These are phyloP conservation scores for Pleuronectes platessa DNA, from an alignment of 2,113 vertebrate genomes.

Conservation along the genomic window DNA sequence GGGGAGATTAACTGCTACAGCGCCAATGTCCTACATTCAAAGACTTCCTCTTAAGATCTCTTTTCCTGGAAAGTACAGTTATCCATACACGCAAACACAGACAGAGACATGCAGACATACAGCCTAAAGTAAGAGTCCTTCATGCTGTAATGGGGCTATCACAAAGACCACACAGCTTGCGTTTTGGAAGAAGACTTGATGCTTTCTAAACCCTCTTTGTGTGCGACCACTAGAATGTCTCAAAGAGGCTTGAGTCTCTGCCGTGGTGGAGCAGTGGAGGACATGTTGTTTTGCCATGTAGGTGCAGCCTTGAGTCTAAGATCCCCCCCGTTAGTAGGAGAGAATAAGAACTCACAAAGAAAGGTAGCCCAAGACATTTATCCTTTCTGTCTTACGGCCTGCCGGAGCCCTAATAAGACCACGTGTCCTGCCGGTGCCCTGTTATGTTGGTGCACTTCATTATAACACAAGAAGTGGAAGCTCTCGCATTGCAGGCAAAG, in stretches of 20 bases:
- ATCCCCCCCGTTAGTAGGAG: conserved; percentile 48
- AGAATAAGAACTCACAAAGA: conserved; percentile 67
- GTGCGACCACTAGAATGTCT: conserved; percentile 70
- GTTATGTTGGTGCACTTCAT: conserved; percentile 85
- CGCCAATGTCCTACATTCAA: conserved; percentile 81
- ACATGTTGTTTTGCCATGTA: conserved; percentile 68
- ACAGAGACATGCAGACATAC: conserved; percentile 68
- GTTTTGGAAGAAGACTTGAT: conserved; percentile 80
- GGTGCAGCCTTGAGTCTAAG: conserved; percentile 66
- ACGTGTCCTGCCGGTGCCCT: conserved; percentile 82
- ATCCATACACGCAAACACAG: conserved; percentile 75
- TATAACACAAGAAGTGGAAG: conserved; percentile 85
- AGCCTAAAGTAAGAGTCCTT: conserved; percentile 78
- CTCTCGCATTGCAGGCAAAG: conserved; percentile 71
- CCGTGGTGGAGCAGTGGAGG: conserved; percentile 45
- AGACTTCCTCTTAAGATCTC: conserved; percentile 80
- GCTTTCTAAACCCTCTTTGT: conserved; percentile 74
- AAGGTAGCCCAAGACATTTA: conserved; percentile 62
- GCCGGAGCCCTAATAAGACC: conserved; percentile 83
- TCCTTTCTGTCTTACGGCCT: conserved; percentile 55
- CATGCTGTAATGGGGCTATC: conserved; percentile 80
- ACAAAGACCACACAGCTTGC: conserved; percentile 82
- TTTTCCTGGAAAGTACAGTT: conserved; percentile 79
- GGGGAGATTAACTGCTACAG: conserved; percentile 80
- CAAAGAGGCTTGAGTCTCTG: conserved; percentile 63